These are phyloP conservation scores for Sclerurus mexicanus DNA, from an alignment of 2,113 vertebrate genomes.

Conservation along the genomic window DNA sequence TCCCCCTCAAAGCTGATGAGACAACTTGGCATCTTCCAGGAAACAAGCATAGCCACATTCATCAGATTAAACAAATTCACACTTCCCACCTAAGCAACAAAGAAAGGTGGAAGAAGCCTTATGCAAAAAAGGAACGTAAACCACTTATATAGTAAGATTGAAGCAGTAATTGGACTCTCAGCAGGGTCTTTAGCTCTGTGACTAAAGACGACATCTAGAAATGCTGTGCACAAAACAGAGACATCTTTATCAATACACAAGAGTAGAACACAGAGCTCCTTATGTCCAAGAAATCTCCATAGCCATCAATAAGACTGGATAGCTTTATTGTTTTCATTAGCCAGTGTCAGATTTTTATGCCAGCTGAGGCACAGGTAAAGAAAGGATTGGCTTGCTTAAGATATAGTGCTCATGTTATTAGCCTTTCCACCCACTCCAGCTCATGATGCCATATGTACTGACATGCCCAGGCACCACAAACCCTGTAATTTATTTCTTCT, in stretches of 20 bases:
- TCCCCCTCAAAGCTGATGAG: neutral
- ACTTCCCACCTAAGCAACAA: neutral
- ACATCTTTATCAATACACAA: neutral
- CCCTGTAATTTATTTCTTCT: neutral
- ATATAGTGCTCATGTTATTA: conserved; percentile 26
- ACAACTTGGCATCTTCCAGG: neutral
- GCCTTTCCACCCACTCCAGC: conserved; percentile 11
- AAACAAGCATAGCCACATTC: neutral
- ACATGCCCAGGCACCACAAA: neutral
- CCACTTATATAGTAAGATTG: neutral
- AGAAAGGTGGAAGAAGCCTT: neutral
- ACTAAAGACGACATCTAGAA: neutral
- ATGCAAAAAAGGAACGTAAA: rapidly evolving
- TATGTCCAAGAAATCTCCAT: neutral
- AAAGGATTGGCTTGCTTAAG: neutral
- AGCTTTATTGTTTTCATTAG: conserved; percentile 48
- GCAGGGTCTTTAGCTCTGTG: neutral
- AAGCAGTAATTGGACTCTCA: neutral
- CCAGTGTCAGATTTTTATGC: conserved; percentile 30
- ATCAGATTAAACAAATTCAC: neutral
- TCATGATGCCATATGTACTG: neutral
- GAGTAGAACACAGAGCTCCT: neutral
- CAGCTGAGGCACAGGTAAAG: neutral
- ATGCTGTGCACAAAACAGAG: neutral
- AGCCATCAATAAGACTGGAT: conserved; percentile 30